These are phyloP conservation scores for Ceratina calcarata DNA, from an alignment of 1,140 invertebrate species.

Conservation along the genomic window DNA sequence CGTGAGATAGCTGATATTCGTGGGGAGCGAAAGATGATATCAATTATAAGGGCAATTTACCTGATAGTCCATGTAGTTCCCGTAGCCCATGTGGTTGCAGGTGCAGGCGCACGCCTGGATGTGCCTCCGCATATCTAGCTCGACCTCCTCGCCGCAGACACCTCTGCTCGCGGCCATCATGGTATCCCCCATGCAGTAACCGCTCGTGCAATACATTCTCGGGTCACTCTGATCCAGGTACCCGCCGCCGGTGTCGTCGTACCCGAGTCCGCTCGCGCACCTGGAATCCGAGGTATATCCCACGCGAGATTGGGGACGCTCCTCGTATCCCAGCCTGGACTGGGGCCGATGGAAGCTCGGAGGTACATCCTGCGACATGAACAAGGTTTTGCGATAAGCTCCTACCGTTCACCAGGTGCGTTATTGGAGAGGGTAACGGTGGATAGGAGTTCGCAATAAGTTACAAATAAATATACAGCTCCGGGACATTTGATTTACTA, in stretches of 20 bases:
- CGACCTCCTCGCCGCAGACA: constrained; percentile 81
- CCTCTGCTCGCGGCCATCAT: constrained; percentile 78
- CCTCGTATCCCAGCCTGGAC: constrained; percentile 77
- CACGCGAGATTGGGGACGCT: constrained; percentile 77
- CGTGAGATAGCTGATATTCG: not conserved
- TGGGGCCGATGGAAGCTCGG: constrained; percentile 74
- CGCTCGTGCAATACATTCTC: constrained; percentile 78
- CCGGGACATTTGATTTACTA: not conserved
- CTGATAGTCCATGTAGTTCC: constrained; percentile 94
- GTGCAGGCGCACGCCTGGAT: constrained; percentile 92
- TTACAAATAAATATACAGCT: not conserved
- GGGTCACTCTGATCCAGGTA: constrained; percentile 78
- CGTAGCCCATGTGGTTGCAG: constrained; percentile 95
- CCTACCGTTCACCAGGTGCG: not conserved
- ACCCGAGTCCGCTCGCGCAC: constrained; percentile 75
- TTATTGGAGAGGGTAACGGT: not conserved
- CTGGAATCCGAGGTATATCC: constrained; percentile 78
- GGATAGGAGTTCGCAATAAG: not conserved
- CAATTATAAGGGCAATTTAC: constrained; percentile 78
- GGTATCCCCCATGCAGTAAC: constrained; percentile 79
- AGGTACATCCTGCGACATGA: constrained; percentile 70
- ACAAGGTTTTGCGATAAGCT: not conserved
- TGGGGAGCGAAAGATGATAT: not conserved
- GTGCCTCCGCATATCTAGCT: constrained; percentile 90
- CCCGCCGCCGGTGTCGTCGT: constrained; percentile 77